Conservation (phyloP, 2,113 vertebrate genomes). For the Cyphomyrus plagiostoma region DNA sequence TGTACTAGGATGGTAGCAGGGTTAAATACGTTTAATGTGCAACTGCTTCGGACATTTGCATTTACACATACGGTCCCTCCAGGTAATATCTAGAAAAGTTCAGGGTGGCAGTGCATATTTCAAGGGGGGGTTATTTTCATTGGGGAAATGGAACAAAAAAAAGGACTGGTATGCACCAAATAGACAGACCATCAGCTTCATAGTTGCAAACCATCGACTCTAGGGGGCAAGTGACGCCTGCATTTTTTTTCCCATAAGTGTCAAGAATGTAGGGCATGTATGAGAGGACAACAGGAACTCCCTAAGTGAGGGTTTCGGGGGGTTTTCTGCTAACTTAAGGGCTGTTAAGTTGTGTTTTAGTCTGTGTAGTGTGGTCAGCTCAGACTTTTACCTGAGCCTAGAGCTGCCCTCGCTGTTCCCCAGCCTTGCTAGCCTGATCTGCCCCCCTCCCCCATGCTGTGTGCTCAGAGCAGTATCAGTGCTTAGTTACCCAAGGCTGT, state of each 20-base stretch:
- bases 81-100: neutral
- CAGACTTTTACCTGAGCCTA: neutral
- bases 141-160: neutral
- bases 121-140: neutral
- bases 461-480: constrained; percentile 31
- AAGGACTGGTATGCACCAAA: neutral
- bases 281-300: neutral
- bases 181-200: neutral
- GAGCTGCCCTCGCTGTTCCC: neutral
- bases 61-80: neutral
- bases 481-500: constrained; percentile 30
- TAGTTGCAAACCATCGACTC: neutral
- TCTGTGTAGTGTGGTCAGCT: neutral
- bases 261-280: neutral
- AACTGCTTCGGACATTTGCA: neutral
- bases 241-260: neutral
- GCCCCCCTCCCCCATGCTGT: neutral
- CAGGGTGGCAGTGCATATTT: neutral
- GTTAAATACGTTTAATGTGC: neutral
- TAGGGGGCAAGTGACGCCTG: neutral
- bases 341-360: neutral
- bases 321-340: neutral
- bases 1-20: neutral
- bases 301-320: neutral
- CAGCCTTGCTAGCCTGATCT: neutral